phyloP scores from a whole-genome alignment of 2,113 vertebrate genomes.

The Passer domesticus region DNA sequence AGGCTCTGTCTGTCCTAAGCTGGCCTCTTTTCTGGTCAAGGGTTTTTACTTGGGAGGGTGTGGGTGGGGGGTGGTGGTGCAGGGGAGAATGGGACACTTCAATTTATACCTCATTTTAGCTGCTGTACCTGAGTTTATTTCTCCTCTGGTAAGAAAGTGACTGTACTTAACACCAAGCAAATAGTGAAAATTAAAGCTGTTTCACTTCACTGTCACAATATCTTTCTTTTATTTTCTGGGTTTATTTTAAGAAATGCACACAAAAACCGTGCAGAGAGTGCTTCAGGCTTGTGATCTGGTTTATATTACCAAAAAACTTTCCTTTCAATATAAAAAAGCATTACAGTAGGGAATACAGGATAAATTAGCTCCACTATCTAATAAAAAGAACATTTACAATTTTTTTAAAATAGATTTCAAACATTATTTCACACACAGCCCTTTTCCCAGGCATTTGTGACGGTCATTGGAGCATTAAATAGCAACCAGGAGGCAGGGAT shows the following conservation, averaged over 20 bases:
- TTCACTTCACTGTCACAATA: conserved; percentile 71
- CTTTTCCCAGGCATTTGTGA: conserved; percentile 42
- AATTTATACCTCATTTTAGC: conserved; percentile 59
- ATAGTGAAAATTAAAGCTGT: conserved; percentile 58
- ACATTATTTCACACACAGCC: conserved; percentile 36
- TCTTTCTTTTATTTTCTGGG: conserved; percentile 53
- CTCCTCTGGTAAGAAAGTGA: conserved; percentile 42
- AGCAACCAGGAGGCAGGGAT: background rate
- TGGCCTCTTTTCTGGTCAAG: background rate
- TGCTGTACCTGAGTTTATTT: conserved; percentile 51
- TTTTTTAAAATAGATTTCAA: conserved; percentile 76
- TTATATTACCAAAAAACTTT: conserved; percentile 73
- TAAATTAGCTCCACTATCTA: conserved; percentile 77
- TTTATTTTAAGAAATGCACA: conserved; percentile 74
- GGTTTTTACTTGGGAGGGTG: conserved; percentile 11
- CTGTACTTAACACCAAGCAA: conserved; percentile 41
- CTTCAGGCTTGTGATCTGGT: conserved; percentile 62
- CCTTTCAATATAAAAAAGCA: conserved; percentile 75
- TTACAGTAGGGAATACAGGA: conserved; percentile 69
- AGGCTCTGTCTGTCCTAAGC: background rate
- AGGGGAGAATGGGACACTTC: conserved; percentile 8
- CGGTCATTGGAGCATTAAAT: conserved; percentile 41
- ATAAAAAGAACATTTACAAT: conserved; percentile 64
- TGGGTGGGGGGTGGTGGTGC: background rate
- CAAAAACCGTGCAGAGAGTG: conserved; percentile 72